These are phyloP conservation scores for Nudaria mundana DNA, from an alignment of 2,888 invertebrate genomes.

Conservation along the genomic window DNA sequence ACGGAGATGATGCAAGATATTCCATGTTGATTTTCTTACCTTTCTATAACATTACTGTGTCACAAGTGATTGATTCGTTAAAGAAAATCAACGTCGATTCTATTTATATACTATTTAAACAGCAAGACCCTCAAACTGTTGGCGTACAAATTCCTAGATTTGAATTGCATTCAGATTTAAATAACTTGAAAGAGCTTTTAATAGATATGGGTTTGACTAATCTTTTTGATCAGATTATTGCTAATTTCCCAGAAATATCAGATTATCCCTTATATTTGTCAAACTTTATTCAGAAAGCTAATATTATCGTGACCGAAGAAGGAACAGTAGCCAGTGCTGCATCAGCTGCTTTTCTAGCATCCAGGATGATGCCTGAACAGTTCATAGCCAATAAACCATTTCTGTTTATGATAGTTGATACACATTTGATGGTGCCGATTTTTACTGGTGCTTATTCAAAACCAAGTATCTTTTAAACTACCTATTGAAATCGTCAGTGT, in stretches of 20 bases:
- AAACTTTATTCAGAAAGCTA: constrained; percentile 64
- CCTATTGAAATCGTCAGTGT: neutral
- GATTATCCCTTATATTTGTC: constrained; percentile 46
- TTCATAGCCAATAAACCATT: constrained; percentile 62
- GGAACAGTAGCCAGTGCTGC: constrained; percentile 55
- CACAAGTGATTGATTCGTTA: constrained; percentile 72
- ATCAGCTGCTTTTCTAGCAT: constrained; percentile 36
- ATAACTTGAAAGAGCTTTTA: constrained; percentile 66
- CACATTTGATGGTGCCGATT: constrained; percentile 45
- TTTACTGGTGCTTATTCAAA: constrained; percentile 67
- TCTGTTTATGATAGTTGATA: constrained; percentile 67
- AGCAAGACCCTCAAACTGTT: constrained; percentile 59
- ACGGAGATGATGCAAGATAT: constrained; percentile 58
- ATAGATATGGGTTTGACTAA: constrained; percentile 60
- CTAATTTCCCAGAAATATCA: constrained; percentile 52
- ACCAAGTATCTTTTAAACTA: constrained; percentile 44
- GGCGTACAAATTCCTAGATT: constrained; percentile 83
- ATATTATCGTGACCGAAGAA: constrained; percentile 63
- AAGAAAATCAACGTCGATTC: constrained; percentile 60
- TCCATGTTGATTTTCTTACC: constrained; percentile 85
- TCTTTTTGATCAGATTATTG: constrained; percentile 49
- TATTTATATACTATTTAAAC: constrained; percentile 64
- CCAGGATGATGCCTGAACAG: constrained; percentile 36
- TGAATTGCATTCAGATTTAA: constrained; percentile 71
- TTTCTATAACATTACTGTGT: constrained; percentile 55